phyloP scores from a whole-genome alignment of 2,797 vertebrate species.

The Aplochiton taeniatus region DNA sequence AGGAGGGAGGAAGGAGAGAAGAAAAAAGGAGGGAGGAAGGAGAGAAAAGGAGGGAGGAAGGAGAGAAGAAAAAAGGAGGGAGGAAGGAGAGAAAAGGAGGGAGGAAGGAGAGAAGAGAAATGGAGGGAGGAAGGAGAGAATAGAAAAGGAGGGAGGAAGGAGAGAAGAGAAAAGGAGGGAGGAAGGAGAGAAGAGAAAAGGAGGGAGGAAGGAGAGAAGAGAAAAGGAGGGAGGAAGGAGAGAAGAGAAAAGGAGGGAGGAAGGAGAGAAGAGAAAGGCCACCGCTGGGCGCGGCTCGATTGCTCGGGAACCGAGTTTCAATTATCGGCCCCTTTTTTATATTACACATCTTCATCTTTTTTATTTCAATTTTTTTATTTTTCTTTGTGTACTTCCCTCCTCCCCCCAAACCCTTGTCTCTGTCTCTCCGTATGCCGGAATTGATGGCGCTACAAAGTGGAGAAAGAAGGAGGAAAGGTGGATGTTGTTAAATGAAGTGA shows the following conservation, averaged over 20 bases:
- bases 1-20: too few species aligned
- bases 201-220: not conserved
- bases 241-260: not conserved
- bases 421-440: slow-evolving; percentile 3
- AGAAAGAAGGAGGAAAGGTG: slow-evolving; percentile 16
- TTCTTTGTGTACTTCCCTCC: slow-evolving; percentile 2
- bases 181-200: slow-evolving; percentile 13
- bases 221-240: not conserved
- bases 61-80: too few species aligned
- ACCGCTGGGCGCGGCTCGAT: not conserved
- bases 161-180: slow-evolving; percentile 2
- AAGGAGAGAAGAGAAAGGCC: slow-evolving; percentile 9
- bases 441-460: slow-evolving; percentile 8
- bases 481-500: slow-evolving; percentile 39
- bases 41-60: too few species aligned
- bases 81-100: too few species aligned
- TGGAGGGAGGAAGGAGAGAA: too few species aligned
- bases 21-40: too few species aligned
- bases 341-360: slow-evolving; percentile 29
- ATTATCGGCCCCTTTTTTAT: slow-evolving; percentile 37
- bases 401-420: slow-evolving; percentile 8
- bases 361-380: too few species aligned
- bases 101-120: too few species aligned
- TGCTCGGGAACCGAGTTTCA: too few species aligned
- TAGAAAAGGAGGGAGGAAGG: slow-evolving; percentile 15